These are phyloP conservation scores for Margarornis squamiger DNA, from an alignment of 2,797 vertebrate species.

Conservation along the genomic window DNA sequence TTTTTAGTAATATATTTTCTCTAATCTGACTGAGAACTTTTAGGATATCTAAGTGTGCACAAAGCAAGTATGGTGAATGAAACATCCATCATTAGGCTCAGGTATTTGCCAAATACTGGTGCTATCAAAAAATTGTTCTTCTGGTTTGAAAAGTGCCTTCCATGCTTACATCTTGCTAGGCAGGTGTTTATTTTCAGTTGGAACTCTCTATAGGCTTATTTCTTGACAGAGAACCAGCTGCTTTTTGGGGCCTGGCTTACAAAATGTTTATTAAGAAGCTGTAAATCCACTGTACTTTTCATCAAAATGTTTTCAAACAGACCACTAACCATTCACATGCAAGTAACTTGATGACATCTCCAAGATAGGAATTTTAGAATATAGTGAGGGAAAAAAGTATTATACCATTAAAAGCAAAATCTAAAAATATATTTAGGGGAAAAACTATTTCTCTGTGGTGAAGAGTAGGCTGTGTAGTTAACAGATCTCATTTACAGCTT, in stretches of 20 bases:
- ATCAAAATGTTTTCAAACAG: background rate
- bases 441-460: background rate
- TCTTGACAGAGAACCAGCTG: background rate
- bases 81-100: background rate
- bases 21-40: background rate
- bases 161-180: accelerated
- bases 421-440: background rate
- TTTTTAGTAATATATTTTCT: constrained; percentile 33
- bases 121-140: background rate
- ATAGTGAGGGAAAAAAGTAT: background rate
- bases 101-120: background rate
- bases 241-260: background rate
- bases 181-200: background rate
- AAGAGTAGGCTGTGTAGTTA: background rate
- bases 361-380: background rate
- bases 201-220: background rate
- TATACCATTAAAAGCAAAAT: background rate
- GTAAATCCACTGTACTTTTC: background rate
- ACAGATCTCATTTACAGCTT: background rate
- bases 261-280: background rate
- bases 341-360: background rate
- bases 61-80: background rate
- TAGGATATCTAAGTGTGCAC: background rate
- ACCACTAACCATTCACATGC: background rate
- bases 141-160: background rate